phyloP scores from a whole-genome alignment of 2,888 invertebrate genomes.

The Eupithecia dodoneata region DNA sequence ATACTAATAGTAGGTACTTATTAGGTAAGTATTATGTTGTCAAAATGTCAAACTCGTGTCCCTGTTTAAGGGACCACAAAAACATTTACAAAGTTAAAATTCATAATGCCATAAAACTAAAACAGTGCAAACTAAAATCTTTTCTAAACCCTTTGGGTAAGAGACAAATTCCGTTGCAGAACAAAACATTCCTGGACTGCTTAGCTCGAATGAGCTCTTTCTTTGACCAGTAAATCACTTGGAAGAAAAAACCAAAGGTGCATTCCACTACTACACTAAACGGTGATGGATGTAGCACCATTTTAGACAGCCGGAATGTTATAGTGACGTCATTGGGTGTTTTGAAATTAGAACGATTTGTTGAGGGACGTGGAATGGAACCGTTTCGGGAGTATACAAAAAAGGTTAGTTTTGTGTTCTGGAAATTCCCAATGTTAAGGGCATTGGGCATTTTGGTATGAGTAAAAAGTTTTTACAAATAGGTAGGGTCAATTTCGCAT shows the following conservation, averaged over 20 bases:
- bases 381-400: background rate
- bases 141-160: background rate
- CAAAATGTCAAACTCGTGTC: conserved; percentile 19
- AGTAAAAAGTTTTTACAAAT: background rate
- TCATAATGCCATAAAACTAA: conserved; percentile 1
- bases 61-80: conserved; percentile 17
- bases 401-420: background rate
- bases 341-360: conserved; percentile 23
- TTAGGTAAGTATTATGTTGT: background rate
- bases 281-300: conserved; percentile 41
- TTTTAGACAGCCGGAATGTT: conserved; percentile 42
- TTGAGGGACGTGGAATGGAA: background rate
- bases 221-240: conserved; percentile 40
- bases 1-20: background rate
- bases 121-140: background rate
- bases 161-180: conserved; percentile 16
- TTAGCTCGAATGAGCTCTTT: conserved; percentile 40
- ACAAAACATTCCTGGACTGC: conserved; percentile 31
- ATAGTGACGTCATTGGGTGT: conserved; percentile 28
- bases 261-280: conserved; percentile 46
- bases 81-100: background rate
- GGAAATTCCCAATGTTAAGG: background rate
- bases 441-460: background rate
- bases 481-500: no score
- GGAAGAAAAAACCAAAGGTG: conserved; percentile 45